A percentile compares a stretch with the other conserved stretches of the same genome.
These are phyloP conservation scores for Athrips mouffetella DNA, from an alignment of 2,888 invertebrate species.

Conservation along the genomic window DNA sequence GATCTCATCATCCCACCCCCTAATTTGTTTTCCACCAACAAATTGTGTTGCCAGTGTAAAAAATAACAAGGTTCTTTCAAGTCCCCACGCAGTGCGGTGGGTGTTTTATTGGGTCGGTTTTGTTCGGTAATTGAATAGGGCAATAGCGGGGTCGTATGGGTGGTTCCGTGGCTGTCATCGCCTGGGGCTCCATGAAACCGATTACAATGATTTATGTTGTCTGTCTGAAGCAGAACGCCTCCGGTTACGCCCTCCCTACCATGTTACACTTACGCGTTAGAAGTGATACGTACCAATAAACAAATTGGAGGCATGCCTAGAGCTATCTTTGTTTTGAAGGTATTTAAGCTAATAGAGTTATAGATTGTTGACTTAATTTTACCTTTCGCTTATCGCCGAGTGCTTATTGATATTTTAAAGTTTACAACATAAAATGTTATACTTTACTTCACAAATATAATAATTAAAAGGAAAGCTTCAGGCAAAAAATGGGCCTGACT, in stretches of 20 bases:
- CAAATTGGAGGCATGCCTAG: slow-evolving; percentile 1
- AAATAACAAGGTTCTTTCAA: slow-evolving; percentile 35
- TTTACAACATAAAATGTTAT: too few relatives aligned
- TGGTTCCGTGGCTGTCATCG: slow-evolving; percentile 27
- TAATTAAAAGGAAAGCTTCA: not conserved
- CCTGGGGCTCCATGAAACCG: slow-evolving; percentile 39
- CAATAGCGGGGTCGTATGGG: slow-evolving; percentile 26
- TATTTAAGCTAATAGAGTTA: too few relatives aligned
- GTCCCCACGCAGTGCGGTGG: slow-evolving; percentile 26
- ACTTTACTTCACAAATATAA: too few relatives aligned
- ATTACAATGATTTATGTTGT: slow-evolving; percentile 48
- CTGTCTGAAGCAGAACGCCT: slow-evolving; percentile 35
- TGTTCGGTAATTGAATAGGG: slow-evolving; percentile 44
- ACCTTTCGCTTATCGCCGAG: too few relatives aligned
- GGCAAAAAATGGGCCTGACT: not conserved
- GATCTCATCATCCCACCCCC: not conserved
- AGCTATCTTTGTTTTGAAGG: too few relatives aligned
- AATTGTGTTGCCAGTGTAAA: slow-evolving; percentile 42
- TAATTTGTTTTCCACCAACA: slow-evolving; percentile 8
- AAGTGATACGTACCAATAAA: not conserved
- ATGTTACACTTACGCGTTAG: slow-evolving; percentile 6
- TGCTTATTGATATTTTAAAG: too few relatives aligned
- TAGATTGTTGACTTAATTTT: too few relatives aligned
- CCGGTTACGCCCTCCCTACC: slow-evolving; percentile 21
- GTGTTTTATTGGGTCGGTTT: slow-evolving; percentile 35